phyloP scores from a whole-genome alignment of 2,888 invertebrate species.

The Priocnemis perturbator region DNA sequence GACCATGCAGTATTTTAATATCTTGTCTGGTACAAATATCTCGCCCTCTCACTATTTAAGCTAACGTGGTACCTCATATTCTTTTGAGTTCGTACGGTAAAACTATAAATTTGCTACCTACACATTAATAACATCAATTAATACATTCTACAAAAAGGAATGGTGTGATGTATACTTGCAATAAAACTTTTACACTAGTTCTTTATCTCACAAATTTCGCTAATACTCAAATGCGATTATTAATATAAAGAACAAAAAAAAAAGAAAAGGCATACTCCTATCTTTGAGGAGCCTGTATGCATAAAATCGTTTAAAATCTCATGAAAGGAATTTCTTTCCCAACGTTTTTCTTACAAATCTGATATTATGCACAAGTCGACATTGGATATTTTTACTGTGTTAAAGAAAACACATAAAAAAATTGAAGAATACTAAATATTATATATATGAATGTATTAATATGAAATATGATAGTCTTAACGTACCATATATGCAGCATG shows the following conservation, averaged over 20 bases:
- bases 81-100: conserved; percentile 36
- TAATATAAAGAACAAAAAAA: neutral
- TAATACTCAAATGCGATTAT: conserved; percentile 20
- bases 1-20: conserved; percentile 27
- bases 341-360: conserved; percentile 29
- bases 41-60: conserved; percentile 27
- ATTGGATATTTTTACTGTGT: conserved; percentile 15
- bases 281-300: conserved; percentile 20
- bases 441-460: conserved; percentile 60
- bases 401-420: conserved; percentile 33
- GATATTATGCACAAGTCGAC: conserved; percentile 39
- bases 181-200: conserved; percentile 42
- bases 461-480: conserved; percentile 49
- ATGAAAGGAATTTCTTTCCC: conserved; percentile 29
- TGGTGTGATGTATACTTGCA: conserved; percentile 44
- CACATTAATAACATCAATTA: conserved; percentile 44
- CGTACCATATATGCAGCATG: conserved; percentile 63
- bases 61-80: conserved; percentile 42
- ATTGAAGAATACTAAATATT: conserved; percentile 57
- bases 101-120: conserved; percentile 45
- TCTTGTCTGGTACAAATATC: conserved; percentile 44
- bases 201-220: conserved; percentile 28
- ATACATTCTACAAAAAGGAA: conserved; percentile 53
- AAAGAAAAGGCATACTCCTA: conserved; percentile 24
- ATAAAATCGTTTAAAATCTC: conserved; percentile 30